phyloP scores from a whole-genome alignment of 2,888 invertebrate genomes.

The Tricholauxania praeusta region DNA sequence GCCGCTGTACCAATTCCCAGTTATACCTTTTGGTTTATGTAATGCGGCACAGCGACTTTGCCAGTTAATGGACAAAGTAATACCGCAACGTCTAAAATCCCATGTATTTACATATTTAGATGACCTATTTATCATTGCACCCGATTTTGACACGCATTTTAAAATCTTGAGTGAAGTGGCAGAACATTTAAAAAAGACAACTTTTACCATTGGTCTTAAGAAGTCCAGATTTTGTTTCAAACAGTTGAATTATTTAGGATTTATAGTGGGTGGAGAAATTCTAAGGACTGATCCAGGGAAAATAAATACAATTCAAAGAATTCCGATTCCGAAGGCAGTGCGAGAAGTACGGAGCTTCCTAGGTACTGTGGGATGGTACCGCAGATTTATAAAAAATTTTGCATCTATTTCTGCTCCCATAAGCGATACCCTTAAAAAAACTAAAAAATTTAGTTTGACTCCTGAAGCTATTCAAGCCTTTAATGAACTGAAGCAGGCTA shows the following conservation, averaged over 20 bases:
- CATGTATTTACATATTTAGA: slow-evolving; percentile 20
- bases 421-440: slow-evolving; percentile 28
- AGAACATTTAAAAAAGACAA: slow-evolving; percentile 4
- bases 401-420: slow-evolving; percentile 11
- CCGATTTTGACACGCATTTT: slow-evolving; percentile 16
- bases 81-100: neutral
- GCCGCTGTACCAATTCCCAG: neutral
- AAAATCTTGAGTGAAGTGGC: neutral
- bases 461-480: slow-evolving; percentile 24
- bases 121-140: neutral
- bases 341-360: slow-evolving; percentile 3
- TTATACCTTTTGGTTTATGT: neutral
- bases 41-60: slow-evolving; percentile 20
- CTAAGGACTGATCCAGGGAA: slow-evolving; percentile 24
- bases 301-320: slow-evolving; percentile 11
- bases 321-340: slow-evolving; percentile 17
- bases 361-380: slow-evolving; percentile 16
- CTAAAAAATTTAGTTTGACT: neutral
- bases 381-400: slow-evolving; percentile 8
- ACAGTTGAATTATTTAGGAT: neutral
- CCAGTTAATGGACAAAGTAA: neutral
- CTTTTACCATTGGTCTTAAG: slow-evolving; percentile 33
- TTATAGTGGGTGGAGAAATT: slow-evolving; percentile 22
- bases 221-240: slow-evolving; percentile 1
- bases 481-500: slow-evolving; percentile 7